phyloP scores from a whole-genome alignment of 2,888 invertebrate genomes.

The Tetrapedia diversipes region DNA sequence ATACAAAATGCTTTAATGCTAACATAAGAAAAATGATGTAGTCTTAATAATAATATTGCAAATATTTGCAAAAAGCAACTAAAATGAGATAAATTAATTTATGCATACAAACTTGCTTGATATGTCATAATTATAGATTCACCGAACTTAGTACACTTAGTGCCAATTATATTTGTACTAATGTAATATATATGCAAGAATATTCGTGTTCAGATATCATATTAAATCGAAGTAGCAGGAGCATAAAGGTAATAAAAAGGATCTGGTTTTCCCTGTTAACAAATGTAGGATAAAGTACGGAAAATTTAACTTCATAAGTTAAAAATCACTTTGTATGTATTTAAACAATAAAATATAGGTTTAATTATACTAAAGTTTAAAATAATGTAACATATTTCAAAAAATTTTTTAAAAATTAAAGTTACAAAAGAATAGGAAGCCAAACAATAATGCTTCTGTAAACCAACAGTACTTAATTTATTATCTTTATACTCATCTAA shows the following conservation, averaged over 20 bases:
- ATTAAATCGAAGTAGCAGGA: conserved; percentile 35
- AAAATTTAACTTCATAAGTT: conserved; percentile 24
- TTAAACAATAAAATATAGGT: conserved; percentile 12
- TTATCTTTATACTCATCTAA: conserved; percentile 76
- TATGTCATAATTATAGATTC: conserved; percentile 35
- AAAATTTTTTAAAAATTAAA: conserved; percentile 10
- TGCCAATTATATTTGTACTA: conserved; percentile 31
- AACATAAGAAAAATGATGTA: conserved; percentile 19
- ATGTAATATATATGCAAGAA: conserved; percentile 42
- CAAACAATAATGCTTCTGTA: conserved; percentile 73
- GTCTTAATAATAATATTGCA: background rate
- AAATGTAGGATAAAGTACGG: conserved; percentile 17
- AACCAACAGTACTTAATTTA: conserved; percentile 73
- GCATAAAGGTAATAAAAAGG: conserved; percentile 67
- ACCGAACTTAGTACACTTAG: conserved; percentile 45
- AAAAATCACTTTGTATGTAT: conserved; percentile 2
- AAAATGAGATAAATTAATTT: conserved; percentile 11
- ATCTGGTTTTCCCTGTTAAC: conserved; percentile 13
- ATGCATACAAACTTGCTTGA: conserved; percentile 24
- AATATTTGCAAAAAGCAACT: conserved; percentile 1
- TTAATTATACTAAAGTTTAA: conserved; percentile 9
- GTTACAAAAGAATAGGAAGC: conserved; percentile 71
- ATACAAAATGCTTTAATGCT: conserved; percentile 18
- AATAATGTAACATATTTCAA: background rate
- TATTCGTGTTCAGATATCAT: conserved; percentile 29